A percentile compares a stretch with the other conserved stretches of the same genome.
These are phyloP conservation scores for Pseudopleuronectes americanus DNA, from an alignment of 2,797 vertebrate genomes.

Conservation along the genomic window DNA sequence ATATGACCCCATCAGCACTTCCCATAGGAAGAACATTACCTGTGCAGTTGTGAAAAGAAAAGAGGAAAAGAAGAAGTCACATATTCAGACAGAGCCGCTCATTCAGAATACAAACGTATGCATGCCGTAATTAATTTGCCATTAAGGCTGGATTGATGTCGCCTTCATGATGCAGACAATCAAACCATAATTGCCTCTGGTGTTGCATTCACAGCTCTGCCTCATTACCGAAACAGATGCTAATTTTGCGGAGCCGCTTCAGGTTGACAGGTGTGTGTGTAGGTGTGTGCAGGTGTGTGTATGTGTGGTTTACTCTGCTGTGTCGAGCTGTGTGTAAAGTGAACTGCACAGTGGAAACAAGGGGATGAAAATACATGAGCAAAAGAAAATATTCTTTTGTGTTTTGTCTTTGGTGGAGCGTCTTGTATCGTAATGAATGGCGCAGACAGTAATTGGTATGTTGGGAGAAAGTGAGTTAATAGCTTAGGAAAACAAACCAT, in stretches of 20 bases:
- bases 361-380: conserved; percentile 25
- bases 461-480: conserved; percentile 32
- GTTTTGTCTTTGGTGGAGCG: conserved; percentile 4
- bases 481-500: conserved; percentile 38
- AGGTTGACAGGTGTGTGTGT: conserved; percentile 65
- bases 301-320: conserved; percentile 14
- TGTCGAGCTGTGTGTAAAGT: conserved; percentile 14
- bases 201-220: conserved; percentile 71
- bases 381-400: background rate
- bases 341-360: background rate
- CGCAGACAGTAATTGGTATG: conserved; percentile 32
- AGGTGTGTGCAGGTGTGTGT: conserved; percentile 8
- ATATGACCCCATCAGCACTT: conserved; percentile 28
- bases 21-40: conserved; percentile 34
- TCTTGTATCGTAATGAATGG: conserved; percentile 45
- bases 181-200: conserved; percentile 76
- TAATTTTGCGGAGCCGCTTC: conserved; percentile 69
- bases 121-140: conserved; percentile 81
- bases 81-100: conserved; percentile 51
- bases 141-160: conserved; percentile 79
- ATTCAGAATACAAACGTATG: conserved; percentile 76
- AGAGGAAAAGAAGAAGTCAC: conserved; percentile 40
- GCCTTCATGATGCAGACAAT: conserved; percentile 70
- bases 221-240: conserved; percentile 82
- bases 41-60: conserved; percentile 40